Conservation (phyloP, 1,140 invertebrate genomes). For the Drosophila ercepeae region DNA sequence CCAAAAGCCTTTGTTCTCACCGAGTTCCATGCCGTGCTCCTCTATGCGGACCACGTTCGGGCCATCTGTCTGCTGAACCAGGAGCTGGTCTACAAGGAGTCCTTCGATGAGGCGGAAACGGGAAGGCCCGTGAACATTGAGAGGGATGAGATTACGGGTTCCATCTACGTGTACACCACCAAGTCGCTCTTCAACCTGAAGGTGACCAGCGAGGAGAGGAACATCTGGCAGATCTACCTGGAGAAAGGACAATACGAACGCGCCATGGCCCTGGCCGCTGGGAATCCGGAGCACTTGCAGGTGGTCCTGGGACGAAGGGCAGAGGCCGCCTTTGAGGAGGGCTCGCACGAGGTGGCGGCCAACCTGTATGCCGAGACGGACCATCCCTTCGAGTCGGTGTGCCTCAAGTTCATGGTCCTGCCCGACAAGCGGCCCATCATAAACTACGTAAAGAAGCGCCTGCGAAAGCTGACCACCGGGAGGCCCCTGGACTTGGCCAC, state of each 20-base stretch:
- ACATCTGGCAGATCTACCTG: constrained; percentile 95
- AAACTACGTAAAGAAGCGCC: constrained; percentile 91
- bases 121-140: constrained; percentile 92
- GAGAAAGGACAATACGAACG: constrained; percentile 94
- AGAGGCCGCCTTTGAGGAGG: constrained; percentile 92
- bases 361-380: constrained; percentile 94
- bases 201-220: constrained; percentile 93
- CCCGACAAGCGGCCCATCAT: constrained; percentile 93
- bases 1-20: constrained; percentile 93
- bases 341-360: constrained; percentile 93
- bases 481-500: constrained; percentile 73
- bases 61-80: constrained; percentile 94
- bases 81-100: constrained; percentile 94
- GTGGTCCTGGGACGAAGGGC: constrained; percentile 95
- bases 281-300: constrained; percentile 92
- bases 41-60: constrained; percentile 93
- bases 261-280: constrained; percentile 92
- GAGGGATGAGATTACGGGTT: constrained; percentile 92
- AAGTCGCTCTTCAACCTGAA: constrained; percentile 94
- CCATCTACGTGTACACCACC: constrained; percentile 94
- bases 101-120: constrained; percentile 89
- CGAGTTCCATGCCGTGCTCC: constrained; percentile 94
- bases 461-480: constrained; percentile 84
- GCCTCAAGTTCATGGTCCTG: constrained; percentile 95
- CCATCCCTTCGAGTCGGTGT: constrained; percentile 97